These are phyloP conservation scores for Oligia strigilis DNA, from an alignment of 2,888 invertebrate genomes.

Conservation along the genomic window DNA sequence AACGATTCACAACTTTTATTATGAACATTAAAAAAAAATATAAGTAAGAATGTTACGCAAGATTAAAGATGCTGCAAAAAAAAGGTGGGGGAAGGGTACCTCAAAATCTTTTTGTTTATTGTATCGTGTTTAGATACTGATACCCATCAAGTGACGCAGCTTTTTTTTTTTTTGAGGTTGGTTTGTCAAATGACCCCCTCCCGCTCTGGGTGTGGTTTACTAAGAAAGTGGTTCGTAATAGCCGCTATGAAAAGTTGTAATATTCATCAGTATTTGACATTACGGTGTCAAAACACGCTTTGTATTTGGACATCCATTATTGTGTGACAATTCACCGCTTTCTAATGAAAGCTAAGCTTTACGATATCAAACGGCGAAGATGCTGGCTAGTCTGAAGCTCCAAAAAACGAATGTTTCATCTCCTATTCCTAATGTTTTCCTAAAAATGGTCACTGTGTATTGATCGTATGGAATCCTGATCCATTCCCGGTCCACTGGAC, in stretches of 20 bases:
- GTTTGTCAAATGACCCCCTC: no score
- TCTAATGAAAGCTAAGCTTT: background rate
- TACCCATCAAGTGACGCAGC: no score
- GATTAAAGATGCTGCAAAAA: background rate
- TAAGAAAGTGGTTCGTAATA: no score
- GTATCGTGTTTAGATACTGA: no score
- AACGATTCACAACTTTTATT: background rate
- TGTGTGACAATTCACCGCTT: background rate
- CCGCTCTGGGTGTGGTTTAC: no score
- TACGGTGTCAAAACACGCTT: background rate
- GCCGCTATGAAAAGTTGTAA: background rate
- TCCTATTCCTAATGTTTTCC: background rate
- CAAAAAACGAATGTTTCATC: no score
- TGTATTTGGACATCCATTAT: background rate
- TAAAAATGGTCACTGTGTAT: background rate
- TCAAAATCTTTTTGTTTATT: no score
- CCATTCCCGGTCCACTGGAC: slow-evolving; percentile 18
- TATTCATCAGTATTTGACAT: background rate
- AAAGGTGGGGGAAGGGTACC: no score
- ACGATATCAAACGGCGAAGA: background rate
- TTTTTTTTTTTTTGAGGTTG: no score
- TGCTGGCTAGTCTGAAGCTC: no score
- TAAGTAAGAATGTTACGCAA: background rate
- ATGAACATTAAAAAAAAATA: no score
- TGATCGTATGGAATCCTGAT: slow-evolving; percentile 38